Conservation (phyloP, 2,797 vertebrate genomes). For the Hybognathus amarus region DNA sequence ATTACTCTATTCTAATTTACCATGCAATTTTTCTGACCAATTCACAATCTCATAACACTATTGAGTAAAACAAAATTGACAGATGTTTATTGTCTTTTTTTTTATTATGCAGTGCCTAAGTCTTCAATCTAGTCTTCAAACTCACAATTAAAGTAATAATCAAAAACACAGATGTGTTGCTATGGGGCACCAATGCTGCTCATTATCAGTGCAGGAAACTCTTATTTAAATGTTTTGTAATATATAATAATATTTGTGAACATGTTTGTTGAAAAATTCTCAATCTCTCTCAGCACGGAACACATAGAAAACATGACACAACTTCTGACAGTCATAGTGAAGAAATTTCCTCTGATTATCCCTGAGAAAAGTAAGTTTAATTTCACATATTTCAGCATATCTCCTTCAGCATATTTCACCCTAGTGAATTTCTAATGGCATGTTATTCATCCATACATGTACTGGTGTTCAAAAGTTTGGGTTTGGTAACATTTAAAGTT, state of each 20-base stretch:
- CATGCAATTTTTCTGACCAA: not conserved
- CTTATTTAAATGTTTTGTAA: not conserved
- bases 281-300: constrained; percentile 46
- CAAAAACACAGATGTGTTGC: not conserved
- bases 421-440: not conserved
- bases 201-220: not conserved
- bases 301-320: constrained; percentile 55
- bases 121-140: not conserved
- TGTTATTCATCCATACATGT: not conserved
- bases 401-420: not conserved
- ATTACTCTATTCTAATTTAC: not conserved
- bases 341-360: constrained; percentile 93
- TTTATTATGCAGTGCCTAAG: not conserved
- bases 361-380: constrained; percentile 86
- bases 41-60: not conserved
- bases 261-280: not conserved
- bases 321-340: constrained; percentile 83
- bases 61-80: not conserved
- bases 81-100: not conserved
- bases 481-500: not conserved
- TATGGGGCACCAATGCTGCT: not conserved
- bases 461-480: not conserved
- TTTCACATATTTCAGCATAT: not conserved
- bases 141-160: not conserved
- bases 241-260: not conserved